Evolutionary conservation across 2,888 invertebrate species (phyloP).

Genomic region (Acanthoscelides obtectus): DNA sequence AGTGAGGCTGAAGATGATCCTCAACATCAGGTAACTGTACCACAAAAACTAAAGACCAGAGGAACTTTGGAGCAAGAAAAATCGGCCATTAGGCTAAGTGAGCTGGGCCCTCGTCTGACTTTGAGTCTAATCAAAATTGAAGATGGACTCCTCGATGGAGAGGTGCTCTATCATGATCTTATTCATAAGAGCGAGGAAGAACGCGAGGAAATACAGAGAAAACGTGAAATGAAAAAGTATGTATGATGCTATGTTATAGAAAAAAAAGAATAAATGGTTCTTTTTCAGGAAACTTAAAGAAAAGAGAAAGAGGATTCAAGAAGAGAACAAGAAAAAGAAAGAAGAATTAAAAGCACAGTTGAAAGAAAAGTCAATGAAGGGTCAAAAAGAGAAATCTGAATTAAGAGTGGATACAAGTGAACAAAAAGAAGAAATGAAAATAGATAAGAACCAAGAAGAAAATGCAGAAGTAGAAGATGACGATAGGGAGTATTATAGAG

Average conservation of each 20-base stretch:
- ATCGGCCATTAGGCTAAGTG: conserved; percentile 72
- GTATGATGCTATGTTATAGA: conserved; percentile 61
- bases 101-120: conserved; percentile 81
- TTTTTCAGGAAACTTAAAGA: conserved; percentile 64
- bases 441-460: conserved; percentile 49
- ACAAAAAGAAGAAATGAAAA: conserved; percentile 43
- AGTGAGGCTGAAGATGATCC: conserved; percentile 92
- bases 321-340: conserved; percentile 65
- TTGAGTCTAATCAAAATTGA: conserved; percentile 83
- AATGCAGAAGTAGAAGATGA: conserved; percentile 55
- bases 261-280: conserved; percentile 93
- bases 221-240: conserved; percentile 69
- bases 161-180: conserved; percentile 88
- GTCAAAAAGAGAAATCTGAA: conserved; percentile 48
- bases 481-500: conserved; percentile 76
- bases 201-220: conserved; percentile 62
- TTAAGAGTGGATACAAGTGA: neutral
- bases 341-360: conserved; percentile 59
- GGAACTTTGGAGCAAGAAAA: conserved; percentile 71
- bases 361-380: conserved; percentile 64
- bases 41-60: conserved; percentile 70
- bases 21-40: conserved; percentile 70
- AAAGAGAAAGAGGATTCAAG: conserved; percentile 70
- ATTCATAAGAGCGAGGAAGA: conserved; percentile 83
- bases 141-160: conserved; percentile 87